Percentiles rank a stretch among this genome's conserved stretches.
These are phyloP conservation scores for Cyanoderma ruficeps DNA, from an alignment of 2,113 vertebrate genomes.

Conservation along the genomic window DNA sequence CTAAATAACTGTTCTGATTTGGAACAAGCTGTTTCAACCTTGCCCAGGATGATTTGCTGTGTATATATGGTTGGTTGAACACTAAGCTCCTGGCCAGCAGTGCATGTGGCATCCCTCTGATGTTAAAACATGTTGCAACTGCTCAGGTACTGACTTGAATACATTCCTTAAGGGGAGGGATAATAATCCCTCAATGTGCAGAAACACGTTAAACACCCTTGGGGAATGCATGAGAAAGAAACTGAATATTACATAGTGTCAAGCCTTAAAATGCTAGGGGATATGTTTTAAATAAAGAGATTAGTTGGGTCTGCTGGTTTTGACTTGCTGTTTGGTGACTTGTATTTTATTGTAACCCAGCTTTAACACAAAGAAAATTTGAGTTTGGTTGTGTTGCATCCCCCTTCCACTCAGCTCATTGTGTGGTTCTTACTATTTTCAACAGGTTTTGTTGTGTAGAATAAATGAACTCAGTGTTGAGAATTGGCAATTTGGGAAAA, in stretches of 20 bases:
- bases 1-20: not conserved
- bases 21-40: not conserved
- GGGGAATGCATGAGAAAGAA: constrained; percentile 23
- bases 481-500: not conserved
- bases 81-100: not conserved
- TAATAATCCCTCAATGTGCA: not conserved
- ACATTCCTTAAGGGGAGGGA: constrained; percentile 50
- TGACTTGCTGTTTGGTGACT: constrained; percentile 43
- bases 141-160: constrained; percentile 66
- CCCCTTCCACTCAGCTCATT: accelerated
- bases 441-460: not conserved
- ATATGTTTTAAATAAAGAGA: constrained; percentile 13
- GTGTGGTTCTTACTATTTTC: not conserved
- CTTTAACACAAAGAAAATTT: not conserved
- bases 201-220: not conserved
- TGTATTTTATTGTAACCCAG: not conserved
- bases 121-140: constrained; percentile 48
- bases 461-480: not conserved
- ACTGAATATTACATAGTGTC: constrained; percentile 41
- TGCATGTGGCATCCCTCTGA: not conserved
- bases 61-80: not conserved
- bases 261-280: constrained; percentile 9
- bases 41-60: not conserved
- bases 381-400: not conserved
- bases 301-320: constrained; percentile 43